A percentile compares a stretch with the other conserved stretches of the same genome.
Evolutionary conservation across 2,113 vertebrate genomes (phyloP).

Genomic region (Leucopternis melanops): DNA sequence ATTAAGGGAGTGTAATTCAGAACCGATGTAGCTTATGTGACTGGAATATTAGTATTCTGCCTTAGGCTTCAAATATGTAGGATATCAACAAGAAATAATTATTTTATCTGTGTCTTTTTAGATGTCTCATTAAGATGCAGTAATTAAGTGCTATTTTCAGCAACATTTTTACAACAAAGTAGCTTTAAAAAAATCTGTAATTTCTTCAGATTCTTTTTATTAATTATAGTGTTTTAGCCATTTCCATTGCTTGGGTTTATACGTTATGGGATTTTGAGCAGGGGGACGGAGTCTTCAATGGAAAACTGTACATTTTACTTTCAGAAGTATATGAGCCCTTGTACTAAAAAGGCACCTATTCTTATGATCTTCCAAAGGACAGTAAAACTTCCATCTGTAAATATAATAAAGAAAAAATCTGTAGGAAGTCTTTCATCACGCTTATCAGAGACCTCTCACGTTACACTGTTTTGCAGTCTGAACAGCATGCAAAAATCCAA

Average conservation of each 20-base stretch:
- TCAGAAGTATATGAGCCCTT: neutral
- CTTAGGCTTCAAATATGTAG: neutral
- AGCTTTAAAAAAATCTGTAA: neutral
- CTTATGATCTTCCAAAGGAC: neutral
- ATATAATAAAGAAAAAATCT: neutral
- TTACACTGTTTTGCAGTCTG: neutral
- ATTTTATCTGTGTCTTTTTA: neutral
- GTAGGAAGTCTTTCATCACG: neutral
- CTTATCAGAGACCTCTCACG: neutral
- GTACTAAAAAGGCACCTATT: neutral
- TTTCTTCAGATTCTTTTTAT: neutral
- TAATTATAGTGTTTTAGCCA: neutral
- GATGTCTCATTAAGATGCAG: neutral
- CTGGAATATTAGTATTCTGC: neutral
- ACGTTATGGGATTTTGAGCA: neutral
- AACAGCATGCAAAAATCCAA: neutral
- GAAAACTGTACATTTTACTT: neutral
- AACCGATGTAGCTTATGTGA: neutral
- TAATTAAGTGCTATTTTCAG: neutral
- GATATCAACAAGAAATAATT: slow-evolving; percentile 7
- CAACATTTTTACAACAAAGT: neutral
- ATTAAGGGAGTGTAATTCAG: neutral
- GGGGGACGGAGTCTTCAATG: neutral
- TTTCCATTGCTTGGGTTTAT: neutral
- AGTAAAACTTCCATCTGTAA: neutral